These are phyloP conservation scores for Furnarius figulus DNA, from an alignment of 2,113 vertebrate genomes.

Conservation along the genomic window DNA sequence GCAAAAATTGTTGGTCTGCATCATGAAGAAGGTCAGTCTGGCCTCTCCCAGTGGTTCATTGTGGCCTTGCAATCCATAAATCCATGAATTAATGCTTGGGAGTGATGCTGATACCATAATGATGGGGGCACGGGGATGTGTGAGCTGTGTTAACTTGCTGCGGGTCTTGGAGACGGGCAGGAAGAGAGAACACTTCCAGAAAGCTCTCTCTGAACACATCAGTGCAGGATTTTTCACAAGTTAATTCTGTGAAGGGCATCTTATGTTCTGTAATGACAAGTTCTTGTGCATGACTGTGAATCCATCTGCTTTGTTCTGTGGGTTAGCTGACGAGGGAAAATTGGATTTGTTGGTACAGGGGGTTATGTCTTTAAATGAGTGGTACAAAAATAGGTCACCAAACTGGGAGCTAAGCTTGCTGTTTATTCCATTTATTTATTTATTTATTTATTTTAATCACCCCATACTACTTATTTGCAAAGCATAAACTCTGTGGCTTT, in stretches of 20 bases:
- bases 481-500: neutral
- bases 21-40: neutral
- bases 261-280: slow-evolving; percentile 36
- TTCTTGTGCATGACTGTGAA: slow-evolving; percentile 30
- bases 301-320: slow-evolving; percentile 39
- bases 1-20: neutral
- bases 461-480: neutral
- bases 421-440: neutral
- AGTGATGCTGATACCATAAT: neutral
- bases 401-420: neutral
- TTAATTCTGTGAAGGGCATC: slow-evolving; percentile 50
- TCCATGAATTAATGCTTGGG: neutral
- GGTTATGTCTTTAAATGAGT: neutral
- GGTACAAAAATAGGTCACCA: slow-evolving; percentile 6
- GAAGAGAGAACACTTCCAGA: neutral
- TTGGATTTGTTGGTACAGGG: neutral
- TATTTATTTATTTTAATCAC: neutral
- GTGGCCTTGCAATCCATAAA: neutral
- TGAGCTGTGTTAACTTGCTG: neutral
- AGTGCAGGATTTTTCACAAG: neutral
- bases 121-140: neutral
- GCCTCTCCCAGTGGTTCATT: neutral
- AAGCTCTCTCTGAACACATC: neutral
- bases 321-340: slow-evolving; percentile 20
- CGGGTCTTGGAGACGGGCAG: neutral